phyloP scores from a whole-genome alignment of 53 echinoderm and acorn worm genomes.

The Antedon mediterranea region DNA sequence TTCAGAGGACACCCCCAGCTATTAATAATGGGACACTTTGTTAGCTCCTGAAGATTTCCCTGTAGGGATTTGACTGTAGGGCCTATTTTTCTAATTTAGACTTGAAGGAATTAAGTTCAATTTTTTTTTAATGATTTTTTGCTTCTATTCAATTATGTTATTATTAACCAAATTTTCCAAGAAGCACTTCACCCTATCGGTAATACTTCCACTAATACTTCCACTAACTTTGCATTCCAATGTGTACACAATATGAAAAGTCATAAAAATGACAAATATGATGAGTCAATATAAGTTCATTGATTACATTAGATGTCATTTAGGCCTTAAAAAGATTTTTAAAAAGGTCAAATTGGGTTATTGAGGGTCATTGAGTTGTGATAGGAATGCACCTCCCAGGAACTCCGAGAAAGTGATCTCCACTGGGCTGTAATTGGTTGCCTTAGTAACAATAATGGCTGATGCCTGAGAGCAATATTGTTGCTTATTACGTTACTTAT shows the following conservation, averaged over 20 bases:
- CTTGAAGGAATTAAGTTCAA: too few relatives aligned
- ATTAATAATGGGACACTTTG: too few relatives aligned
- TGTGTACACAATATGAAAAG: neutral
- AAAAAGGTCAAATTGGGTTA: neutral
- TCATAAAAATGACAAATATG: neutral
- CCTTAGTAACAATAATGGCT: neutral
- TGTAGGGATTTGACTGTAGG: too few relatives aligned
- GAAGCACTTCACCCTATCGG: too few relatives aligned
- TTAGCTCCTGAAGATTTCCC: too few relatives aligned
- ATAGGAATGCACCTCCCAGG: neutral
- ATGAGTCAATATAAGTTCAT: neutral
- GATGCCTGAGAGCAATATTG: neutral
- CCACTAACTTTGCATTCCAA: too few relatives aligned
- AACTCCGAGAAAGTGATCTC: neutral
- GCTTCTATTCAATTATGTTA: too few relatives aligned
- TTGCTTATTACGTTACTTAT: neutral
- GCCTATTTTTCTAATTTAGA: too few relatives aligned
- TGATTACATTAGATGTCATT: neutral
- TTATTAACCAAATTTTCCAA: too few relatives aligned
- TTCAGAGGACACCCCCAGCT: too few relatives aligned
- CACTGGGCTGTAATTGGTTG: conserved; percentile 1
- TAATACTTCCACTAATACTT: too few relatives aligned
- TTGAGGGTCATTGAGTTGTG: neutral
- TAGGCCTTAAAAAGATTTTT: neutral
- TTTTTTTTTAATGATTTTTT: too few relatives aligned